Conservation (phyloP, 2,888 invertebrate genomes). For the Sphecodes monilicornis region DNA sequence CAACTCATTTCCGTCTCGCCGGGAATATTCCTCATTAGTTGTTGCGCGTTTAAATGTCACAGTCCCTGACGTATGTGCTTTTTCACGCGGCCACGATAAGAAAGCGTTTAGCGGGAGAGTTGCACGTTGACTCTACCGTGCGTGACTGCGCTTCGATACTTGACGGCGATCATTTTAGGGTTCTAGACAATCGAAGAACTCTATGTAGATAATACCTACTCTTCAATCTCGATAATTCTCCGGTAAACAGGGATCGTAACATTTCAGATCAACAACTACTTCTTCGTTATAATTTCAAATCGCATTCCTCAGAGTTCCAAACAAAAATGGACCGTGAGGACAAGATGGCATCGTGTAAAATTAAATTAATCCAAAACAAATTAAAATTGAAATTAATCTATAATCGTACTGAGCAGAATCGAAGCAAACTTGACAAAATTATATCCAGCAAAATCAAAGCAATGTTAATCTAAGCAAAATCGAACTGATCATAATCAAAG, state of each 20-base stretch:
- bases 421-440: no score
- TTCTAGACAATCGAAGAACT: no score
- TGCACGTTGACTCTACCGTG: not conserved
- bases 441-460: not conserved
- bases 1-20: constrained; percentile 69
- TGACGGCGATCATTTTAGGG: not conserved
- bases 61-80: constrained; percentile 46
- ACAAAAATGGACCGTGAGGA: no score
- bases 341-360: no score
- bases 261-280: not conserved
- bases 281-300: not conserved
- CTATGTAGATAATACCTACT: no score
- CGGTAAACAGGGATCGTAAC: not conserved
- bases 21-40: constrained; percentile 68
- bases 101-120: constrained; percentile 47
- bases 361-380: no score
- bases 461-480: not conserved
- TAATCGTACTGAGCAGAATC: no score
- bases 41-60: constrained; percentile 63
- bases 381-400: no score
- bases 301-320: no score
- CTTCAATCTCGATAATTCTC: not conserved
- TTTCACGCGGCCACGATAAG: constrained; percentile 42
- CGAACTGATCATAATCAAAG: not conserved
- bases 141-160: constrained; percentile 18